Evolutionary conservation across 2,797 vertebrate species (phyloP).

Genomic region (Scyliorhinus canicula): DNA sequence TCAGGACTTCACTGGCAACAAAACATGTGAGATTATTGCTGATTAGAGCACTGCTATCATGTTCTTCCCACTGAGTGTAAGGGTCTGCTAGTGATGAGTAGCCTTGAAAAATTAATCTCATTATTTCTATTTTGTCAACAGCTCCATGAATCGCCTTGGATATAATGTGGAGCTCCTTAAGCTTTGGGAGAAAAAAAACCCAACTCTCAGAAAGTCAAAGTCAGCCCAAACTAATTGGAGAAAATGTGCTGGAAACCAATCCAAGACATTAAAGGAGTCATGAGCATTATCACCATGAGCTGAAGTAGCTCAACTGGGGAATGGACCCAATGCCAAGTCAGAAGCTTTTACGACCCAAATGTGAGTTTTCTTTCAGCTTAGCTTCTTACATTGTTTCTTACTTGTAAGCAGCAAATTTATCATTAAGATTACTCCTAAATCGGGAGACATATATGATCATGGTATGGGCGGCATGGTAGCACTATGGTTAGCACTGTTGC

Average conservation of each 20-base stretch:
- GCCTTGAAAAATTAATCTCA: background rate
- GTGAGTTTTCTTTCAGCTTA: background rate
- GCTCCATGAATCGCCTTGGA: background rate
- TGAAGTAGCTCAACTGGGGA: background rate
- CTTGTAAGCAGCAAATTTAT: background rate
- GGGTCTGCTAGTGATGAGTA: background rate
- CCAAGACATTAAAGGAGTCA: background rate
- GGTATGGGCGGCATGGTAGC: no score
- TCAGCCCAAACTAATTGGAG: background rate
- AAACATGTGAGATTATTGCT: background rate
- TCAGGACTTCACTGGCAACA: background rate
- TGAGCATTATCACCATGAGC: background rate
- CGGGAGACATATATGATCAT: background rate
- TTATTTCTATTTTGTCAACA: background rate
- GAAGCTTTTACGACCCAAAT: background rate
- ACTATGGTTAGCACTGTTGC: no score
- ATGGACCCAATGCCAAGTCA: background rate
- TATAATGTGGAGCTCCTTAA: background rate
- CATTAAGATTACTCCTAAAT: background rate
- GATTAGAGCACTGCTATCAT: background rate
- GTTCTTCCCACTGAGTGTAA: no score
- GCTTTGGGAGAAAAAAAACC: background rate
- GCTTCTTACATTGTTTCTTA: background rate
- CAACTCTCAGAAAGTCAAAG: background rate
- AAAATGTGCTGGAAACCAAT: background rate